Evolutionary conservation across 1,140 invertebrate species (phyloP), one percentile per base, ranked within the genome.

Genomic region (Calephelis nemesis): DNA sequence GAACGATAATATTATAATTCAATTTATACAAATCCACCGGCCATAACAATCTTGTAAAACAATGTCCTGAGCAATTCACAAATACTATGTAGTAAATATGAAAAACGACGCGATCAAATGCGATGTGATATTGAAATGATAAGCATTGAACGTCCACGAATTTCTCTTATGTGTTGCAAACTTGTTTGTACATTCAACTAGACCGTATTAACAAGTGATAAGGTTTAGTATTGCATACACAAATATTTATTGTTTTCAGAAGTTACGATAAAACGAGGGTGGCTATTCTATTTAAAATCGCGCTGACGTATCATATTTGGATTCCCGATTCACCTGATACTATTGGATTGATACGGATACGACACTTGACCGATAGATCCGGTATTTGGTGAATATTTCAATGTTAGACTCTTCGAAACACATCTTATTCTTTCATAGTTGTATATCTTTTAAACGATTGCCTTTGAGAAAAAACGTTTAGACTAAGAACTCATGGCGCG

Each of bases 261-360:
- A 68, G 65, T 58, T 74, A 70, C 75, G 81, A 83, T 85, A 84
- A 84, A 82, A 83, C 68, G 80, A 78, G 82, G 86, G 82, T 83
- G 82, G 85, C 78, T 80, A 84, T 86, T 85, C 76, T 79, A 82
- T 69, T 73, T 69, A 63, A 67, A 88, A 88, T 88, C 83, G 79
- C 74, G 83, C 86, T 88, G 86, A 88, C 84, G 78, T 82, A 83
- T 83, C 83, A 85, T 83, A 81, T 75, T 74, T 72, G 78, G 81
- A 84, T 78, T 78, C 81, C 77, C 74, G 80, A 64, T 75, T 87
- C 83, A 88, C 86, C 86, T 88, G 86, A 84, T 78, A 73, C 74
- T 73, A 74, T 78, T 71, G 70, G 74, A 62, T 67, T 73, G 69
- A 68, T 68, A 68, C 58, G 82, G 83, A 84, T 78, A 77, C 48